These are phyloP conservation scores for Heterotilapia buettikoferi DNA, from an alignment of 2,113 vertebrate genomes.

Conservation along the genomic window DNA sequence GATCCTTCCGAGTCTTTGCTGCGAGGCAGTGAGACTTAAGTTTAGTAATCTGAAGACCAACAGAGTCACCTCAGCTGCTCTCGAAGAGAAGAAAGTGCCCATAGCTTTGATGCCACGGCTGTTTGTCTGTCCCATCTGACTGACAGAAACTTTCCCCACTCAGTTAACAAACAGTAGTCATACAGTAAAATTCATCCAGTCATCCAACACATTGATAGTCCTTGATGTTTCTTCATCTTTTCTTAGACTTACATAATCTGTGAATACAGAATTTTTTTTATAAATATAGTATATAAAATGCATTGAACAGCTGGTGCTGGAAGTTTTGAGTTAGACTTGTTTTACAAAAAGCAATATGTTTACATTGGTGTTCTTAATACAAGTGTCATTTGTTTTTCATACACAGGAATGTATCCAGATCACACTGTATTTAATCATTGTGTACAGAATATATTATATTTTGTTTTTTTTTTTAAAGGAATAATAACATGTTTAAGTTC, in stretches of 20 bases:
- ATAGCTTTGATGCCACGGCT: conserved; percentile 26
- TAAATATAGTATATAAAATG: conserved; percentile 28
- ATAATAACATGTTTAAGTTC: conserved; percentile 15
- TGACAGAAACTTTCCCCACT: background rate
- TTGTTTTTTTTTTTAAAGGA: conserved; percentile 30
- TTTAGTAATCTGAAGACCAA: conserved; percentile 1
- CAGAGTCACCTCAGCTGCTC: conserved; percentile 35
- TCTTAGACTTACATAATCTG: conserved; percentile 30
- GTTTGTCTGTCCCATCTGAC: conserved; percentile 4
- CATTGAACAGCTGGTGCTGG: conserved; percentile 70
- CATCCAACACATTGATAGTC: background rate
- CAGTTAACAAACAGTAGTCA: conserved; percentile 7
- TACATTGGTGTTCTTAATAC: conserved; percentile 52
- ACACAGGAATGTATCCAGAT: conserved; percentile 71
- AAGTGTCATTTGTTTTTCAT: conserved; percentile 53
- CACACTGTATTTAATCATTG: conserved; percentile 74
- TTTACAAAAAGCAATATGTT: conserved; percentile 34
- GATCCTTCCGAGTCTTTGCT: conserved; percentile 70
- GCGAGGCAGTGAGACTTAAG: conserved; percentile 63
- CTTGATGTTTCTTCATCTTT: background rate
- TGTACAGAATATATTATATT: conserved; percentile 68
- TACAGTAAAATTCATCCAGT: background rate
- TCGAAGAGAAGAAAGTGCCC: conserved; percentile 27
- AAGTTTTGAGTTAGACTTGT: conserved; percentile 21
- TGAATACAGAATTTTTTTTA: conserved; percentile 43